Percentiles rank a stretch among this genome's conserved stretches.
Conservation (phyloP, 2,797 vertebrate genomes). For the Chiroxiphia lanceolata region DNA sequence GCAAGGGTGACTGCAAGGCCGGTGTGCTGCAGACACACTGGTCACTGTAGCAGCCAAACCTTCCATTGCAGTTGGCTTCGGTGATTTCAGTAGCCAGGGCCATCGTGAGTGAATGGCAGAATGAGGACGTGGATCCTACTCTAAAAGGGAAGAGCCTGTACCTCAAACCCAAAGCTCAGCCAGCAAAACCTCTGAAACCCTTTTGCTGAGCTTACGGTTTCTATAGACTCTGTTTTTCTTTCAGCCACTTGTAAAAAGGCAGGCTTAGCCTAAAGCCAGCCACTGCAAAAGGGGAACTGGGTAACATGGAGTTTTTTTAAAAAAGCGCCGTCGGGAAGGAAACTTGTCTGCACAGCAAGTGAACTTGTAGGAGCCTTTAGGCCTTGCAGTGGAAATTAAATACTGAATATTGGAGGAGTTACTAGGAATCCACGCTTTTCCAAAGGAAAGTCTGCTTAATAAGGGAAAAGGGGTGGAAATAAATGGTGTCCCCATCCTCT, state of each 20-base stretch:
- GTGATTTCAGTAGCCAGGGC: not conserved
- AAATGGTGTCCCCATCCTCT: not conserved
- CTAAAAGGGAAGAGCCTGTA: not conserved
- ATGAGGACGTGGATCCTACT: not conserved
- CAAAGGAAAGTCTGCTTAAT: not conserved
- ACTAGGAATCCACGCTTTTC: not conserved
- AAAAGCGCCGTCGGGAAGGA: constrained; percentile 5
- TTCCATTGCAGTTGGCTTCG: not conserved
- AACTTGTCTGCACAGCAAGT: not conserved
- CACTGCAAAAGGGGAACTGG: not conserved
- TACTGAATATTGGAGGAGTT: not conserved
- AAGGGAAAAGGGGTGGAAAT: not conserved
- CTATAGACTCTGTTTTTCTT: not conserved
- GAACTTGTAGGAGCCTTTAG: not conserved
- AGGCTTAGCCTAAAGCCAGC: not conserved
- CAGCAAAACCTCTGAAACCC: not conserved
- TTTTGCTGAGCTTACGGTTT: constrained; percentile 27
- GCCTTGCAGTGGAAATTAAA: not conserved
- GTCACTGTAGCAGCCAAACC: not conserved
- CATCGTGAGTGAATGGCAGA: not conserved
- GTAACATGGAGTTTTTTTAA: not conserved
- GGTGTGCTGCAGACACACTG: rapidly evolving
- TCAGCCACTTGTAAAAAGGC: not conserved
- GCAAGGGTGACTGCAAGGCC: rapidly evolving
- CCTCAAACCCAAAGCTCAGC: not conserved